Base-by-base conservation (phyloP, 2,797 vertebrate genomes). In the Pampus argenteus region DNA sequence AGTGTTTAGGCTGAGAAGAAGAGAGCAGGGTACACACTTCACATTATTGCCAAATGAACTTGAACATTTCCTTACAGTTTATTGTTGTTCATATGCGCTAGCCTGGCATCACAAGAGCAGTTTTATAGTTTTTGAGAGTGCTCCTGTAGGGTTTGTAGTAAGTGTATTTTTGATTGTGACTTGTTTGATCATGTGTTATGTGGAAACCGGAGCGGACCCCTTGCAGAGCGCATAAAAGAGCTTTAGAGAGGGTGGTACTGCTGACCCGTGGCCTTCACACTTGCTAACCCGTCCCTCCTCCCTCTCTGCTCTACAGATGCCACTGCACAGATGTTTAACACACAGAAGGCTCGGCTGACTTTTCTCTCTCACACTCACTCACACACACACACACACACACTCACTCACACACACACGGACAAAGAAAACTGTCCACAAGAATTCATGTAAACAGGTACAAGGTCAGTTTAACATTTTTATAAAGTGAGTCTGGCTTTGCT, bases 291-390 rank as follows among this genome's bases (percentile, higher is more conserved):
- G 51, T 36, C 25, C 38, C 2, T 73, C 59, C 78, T 66, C 72
- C 50, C 56, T 54, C 62, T 61, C 61, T 45, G 57, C 52, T 80
- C 72, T 74, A 81, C 87, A 90, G 81, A 87, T 86, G 87, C 84
- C 47, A 50, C 62, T 56, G 65, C 50, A 66, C 76, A 72, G 73
- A 82, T 66, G 71, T 55, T 68, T 54, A 66, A 71, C 66, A 74
- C 68, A 58, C 72, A 50, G 49, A 79, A 44, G 50, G 29, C 40
- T 25, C 6, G 4, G 40, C 61, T 64, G 69, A 51, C 61, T 76
- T 57, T 55, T 52, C 22, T 23, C 22, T 25, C 26, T 20, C 55
- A 23, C 45, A 14, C 22, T 4, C 25, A 14, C 45, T 25, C 20
- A 45, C 8, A 23, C 29, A 57, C 58, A 38, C 56, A 31, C 36